phyloP scores from a whole-genome alignment of 2,797 vertebrate species.

The Naso thynnoides region DNA sequence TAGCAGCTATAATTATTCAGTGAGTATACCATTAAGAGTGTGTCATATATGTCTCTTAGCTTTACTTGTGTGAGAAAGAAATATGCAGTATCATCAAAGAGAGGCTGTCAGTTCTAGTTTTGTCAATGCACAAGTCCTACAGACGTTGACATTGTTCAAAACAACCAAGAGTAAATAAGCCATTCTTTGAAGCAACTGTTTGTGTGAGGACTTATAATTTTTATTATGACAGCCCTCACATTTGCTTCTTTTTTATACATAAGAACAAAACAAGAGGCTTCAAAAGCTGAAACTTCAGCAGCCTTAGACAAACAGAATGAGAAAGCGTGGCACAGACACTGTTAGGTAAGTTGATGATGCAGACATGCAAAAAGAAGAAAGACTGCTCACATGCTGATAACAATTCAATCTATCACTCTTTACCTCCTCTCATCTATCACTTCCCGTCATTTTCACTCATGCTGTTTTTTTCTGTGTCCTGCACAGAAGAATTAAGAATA shows the following conservation, averaged over 20 bases:
- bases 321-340: neutral
- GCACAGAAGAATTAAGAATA: slow-evolving; percentile 54
- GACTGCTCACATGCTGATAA: slow-evolving; percentile 59
- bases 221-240: neutral
- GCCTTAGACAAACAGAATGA: slow-evolving; percentile 15
- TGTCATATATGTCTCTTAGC: slow-evolving; percentile 26
- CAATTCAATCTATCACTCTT: slow-evolving; percentile 36
- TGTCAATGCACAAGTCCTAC: slow-evolving; percentile 6
- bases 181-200: slow-evolving; percentile 14
- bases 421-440: slow-evolving; percentile 21
- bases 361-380: slow-evolving; percentile 31
- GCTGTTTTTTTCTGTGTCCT: slow-evolving; percentile 2
- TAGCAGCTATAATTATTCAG: neutral
- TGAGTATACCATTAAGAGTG: neutral
- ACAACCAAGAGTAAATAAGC: slow-evolving; percentile 22
- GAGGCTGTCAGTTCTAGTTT: slow-evolving; percentile 3
- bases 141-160: slow-evolving; percentile 17
- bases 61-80: slow-evolving; percentile 13
- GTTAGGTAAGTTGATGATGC: slow-evolving; percentile 42
- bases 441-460: slow-evolving; percentile 36
- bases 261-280: slow-evolving; percentile 11
- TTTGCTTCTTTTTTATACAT: neutral
- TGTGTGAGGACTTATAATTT: slow-evolving; percentile 16
- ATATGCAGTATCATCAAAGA: slow-evolving; percentile 1
- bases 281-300: slow-evolving; percentile 27